These are phyloP conservation scores for Thaumetopoea pityocampa DNA, from an alignment of 1,140 invertebrate genomes.

Conservation along the genomic window DNA sequence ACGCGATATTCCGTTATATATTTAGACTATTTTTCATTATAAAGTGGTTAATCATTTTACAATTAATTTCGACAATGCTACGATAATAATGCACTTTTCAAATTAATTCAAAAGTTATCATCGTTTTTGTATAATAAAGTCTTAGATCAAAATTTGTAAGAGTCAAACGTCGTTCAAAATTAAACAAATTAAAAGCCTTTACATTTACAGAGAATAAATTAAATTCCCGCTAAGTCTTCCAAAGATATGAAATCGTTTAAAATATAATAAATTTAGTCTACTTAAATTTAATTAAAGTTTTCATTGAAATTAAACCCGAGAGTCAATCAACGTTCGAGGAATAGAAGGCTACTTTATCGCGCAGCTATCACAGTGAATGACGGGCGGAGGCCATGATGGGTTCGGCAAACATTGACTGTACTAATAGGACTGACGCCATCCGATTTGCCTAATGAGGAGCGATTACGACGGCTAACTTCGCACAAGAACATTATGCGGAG, in stretches of 20 bases:
- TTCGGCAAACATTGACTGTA: slow-evolving; percentile 65
- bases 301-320: slow-evolving; percentile 13
- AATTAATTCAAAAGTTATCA: no score
- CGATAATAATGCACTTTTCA: no score
- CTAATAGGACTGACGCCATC: slow-evolving; percentile 62
- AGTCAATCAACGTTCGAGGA: slow-evolving; percentile 19
- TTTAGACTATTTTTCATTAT: no score
- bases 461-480: slow-evolving; percentile 44
- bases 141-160: no score
- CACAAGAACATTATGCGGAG: slow-evolving; percentile 65
- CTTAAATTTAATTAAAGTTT: slow-evolving; percentile 12
- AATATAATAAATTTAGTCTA: slow-evolving; percentile 8
- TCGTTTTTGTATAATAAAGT: no score
- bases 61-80: no score
- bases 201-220: slow-evolving; percentile 12
- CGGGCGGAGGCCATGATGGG: slow-evolving; percentile 40
- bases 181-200: no score
- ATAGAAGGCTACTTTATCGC: slow-evolving; percentile 21
- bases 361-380: slow-evolving; percentile 29
- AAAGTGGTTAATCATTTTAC: no score
- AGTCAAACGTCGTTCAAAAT: no score
- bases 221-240: slow-evolving; percentile 11
- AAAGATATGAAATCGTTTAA: slow-evolving; percentile 9
- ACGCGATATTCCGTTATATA: no score
- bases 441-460: slow-evolving; percentile 70